Base-by-base conservation (phyloP, 2,797 vertebrate genomes). In the Lophotriccus pileatus region DNA sequence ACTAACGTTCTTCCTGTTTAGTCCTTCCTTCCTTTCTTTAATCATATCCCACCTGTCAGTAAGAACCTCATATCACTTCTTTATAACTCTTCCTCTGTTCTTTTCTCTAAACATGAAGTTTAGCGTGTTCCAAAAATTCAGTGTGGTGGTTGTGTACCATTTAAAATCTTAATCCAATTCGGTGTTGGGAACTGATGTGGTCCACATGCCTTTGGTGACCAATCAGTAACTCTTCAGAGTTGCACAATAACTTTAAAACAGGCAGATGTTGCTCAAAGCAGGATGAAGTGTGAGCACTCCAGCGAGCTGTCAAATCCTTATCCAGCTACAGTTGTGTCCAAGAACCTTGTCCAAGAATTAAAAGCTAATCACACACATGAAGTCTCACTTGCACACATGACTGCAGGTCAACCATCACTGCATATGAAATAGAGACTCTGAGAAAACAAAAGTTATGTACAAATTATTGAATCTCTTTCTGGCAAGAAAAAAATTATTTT, bases 291-390 rank as follows among this genome's bases (percentile, higher is more conserved):
- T 64, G 53, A 72, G 30, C 19, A 30, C 5, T 88, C 58, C 50
- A 78, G 28, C 27, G 60, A 72, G 19, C 27, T 53, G 15, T 81
- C 62, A 88, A 91, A 81, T n/a, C 34, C 32, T 95, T 36, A 49
- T 77, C 49, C 79, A 93, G 28, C 32, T 56, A 46, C 32, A 70
- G 7, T 2, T 85, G 14, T 3, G 1, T 60, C 49, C 74, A 77
- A 64, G 44, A 83, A 53, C 8, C 3, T 68, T 46, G 22, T 78
- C 79, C 64, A 84, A 81, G 56, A 72, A 56, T 43, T 63, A 63
- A 78, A 32, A 84, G 47, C 20, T 59, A 59, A 79, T 20, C 20
- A 67, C 60, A 69, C 0, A 0, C 27, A 53, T 30, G 14, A 75
- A 80, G 10, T 64, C 30, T 83, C 55, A 17, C 23, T 93, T 58